These are phyloP conservation scores for Xanthia icteritia DNA, from an alignment of 2,888 invertebrate genomes.

Conservation along the genomic window DNA sequence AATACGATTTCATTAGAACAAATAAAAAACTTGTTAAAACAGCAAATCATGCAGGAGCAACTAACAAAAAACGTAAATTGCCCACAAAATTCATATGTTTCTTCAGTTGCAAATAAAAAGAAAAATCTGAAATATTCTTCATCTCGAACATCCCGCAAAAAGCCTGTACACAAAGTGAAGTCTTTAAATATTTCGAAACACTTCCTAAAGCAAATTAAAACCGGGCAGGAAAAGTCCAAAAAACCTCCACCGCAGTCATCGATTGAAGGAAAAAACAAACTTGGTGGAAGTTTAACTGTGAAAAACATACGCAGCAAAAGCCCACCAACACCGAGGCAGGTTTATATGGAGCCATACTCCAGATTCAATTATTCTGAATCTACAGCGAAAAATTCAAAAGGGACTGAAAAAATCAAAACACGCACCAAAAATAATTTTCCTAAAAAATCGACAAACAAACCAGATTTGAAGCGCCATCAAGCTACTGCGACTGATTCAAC, in stretches of 20 bases:
- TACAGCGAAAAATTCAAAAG: conserved; percentile 31
- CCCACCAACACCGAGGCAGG: conserved; percentile 74
- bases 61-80: conserved; percentile 50
- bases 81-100: conserved; percentile 37
- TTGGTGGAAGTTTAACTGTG: conserved; percentile 20
- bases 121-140: conserved; percentile 37
- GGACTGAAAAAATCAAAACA: conserved; percentile 35
- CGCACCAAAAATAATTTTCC: conserved; percentile 8
- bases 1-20: conserved; percentile 83
- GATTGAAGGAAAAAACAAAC: conserved; percentile 62
- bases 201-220: conserved; percentile 67
- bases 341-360: conserved; percentile 43
- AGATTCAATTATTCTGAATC: conserved; percentile 58
- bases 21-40: conserved; percentile 79
- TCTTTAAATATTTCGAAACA: conserved; percentile 84
- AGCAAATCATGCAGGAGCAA: conserved; percentile 75
- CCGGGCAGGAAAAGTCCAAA: conserved; percentile 35
- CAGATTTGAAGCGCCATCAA: conserved; percentile 43
- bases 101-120: conserved; percentile 28
- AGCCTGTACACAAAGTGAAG: conserved; percentile 84
- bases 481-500: conserved; percentile 66
- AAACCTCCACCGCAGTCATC: conserved; percentile 67
- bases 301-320: conserved; percentile 72
- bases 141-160: conserved; percentile 70
- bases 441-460: conserved; percentile 8